Evolutionary conservation across 1,140 invertebrate genomes (phyloP), one percentile per base, ranked within the genome.

Genomic region (Homarus americanus): DNA sequence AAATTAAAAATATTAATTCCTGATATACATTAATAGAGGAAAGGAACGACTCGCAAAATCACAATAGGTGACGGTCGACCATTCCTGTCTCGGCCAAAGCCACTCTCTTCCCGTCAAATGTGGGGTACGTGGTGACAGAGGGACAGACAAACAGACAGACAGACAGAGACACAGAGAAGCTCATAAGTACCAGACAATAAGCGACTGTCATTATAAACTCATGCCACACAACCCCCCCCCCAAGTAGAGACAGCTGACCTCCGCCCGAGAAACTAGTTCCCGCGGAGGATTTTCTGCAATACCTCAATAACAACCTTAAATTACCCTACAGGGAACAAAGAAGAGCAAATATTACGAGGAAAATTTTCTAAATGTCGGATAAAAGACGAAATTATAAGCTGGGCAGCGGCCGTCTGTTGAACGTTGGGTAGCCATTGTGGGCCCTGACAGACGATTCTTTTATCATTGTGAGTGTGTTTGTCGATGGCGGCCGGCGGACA

Each of bases 281-380:
- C 20, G 58, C 58, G 58, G 58, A 63, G 58, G 58, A 63, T 24
- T 63, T n/a, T 63, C 12, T 63, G 58, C 58, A 63, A 63, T 63
- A 20, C 58, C 58, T 63, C 20, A 63, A 63, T 63, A 63, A 63
- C 58, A 63, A 63, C 58, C 58, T 63, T 63, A 63, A 63, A 63
- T 63, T 63, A 63, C 58, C 58, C 58, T 24, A 24, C 58, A 24
- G 12, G 58, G 58, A 63, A 20, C 12, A 63, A 63, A 24, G 58
- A 24, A 24, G 58, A 63, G 58, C 58, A 63, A 63, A 63, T 63
- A 63, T 63, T 63, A 63, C 58, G 12, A 49, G 58, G 58, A 63
- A 24, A 63, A 63, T 63, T 63, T 63, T 63, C 12, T 63, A 63
- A 63, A 63, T 63, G 58, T 15, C 12, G 58, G 58, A 63, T 63